A percentile compares a stretch with the other conserved stretches of the same genome.
Conservation (phyloP, 2,888 invertebrate genomes). For the Dasysyrphus tricinctus region DNA sequence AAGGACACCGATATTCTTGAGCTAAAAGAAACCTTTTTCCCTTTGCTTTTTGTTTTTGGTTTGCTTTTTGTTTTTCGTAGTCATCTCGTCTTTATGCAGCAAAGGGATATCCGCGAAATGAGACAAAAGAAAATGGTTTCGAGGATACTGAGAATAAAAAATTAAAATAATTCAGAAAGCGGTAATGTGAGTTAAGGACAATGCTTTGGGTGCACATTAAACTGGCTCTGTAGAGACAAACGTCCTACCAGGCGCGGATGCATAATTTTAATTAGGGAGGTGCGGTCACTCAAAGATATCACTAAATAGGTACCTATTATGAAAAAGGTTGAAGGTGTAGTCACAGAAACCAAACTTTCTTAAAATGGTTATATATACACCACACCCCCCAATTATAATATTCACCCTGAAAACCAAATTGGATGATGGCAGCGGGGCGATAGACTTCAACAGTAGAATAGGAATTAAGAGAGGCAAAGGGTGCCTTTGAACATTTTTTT, state of each 20-base stretch:
- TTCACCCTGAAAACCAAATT: too few species aligned
- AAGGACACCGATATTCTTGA: slow-evolving; percentile 68
- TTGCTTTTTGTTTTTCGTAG: slow-evolving; percentile 34
- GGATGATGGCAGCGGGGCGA: too few species aligned
- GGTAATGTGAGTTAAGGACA: slow-evolving; percentile 73
- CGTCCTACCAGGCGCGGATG: neutral
- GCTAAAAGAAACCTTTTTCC: slow-evolving; percentile 24
- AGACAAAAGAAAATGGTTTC: slow-evolving; percentile 64
- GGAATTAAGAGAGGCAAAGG: too few species aligned
- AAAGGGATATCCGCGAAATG: slow-evolving; percentile 69
- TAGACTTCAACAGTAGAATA: too few species aligned
- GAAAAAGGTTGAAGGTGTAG: too few species aligned
- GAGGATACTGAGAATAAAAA: slow-evolving; percentile 22
- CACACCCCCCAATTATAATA: too few species aligned
- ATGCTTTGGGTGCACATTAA: slow-evolving; percentile 66
- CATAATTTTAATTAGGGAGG: neutral
- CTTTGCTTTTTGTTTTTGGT: slow-evolving; percentile 8
- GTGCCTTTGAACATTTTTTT: too few species aligned
- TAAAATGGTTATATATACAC: too few species aligned
- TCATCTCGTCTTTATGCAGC: slow-evolving; percentile 56
- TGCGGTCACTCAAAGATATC: too few species aligned
- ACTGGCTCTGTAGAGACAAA: slow-evolving; percentile 59
- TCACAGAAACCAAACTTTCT: too few species aligned
- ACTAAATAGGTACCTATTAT: too few species aligned
- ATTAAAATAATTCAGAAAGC: slow-evolving; percentile 57